Conservation (phyloP, 2,797 vertebrate genomes). For the Bryconaethiops microstoma region DNA sequence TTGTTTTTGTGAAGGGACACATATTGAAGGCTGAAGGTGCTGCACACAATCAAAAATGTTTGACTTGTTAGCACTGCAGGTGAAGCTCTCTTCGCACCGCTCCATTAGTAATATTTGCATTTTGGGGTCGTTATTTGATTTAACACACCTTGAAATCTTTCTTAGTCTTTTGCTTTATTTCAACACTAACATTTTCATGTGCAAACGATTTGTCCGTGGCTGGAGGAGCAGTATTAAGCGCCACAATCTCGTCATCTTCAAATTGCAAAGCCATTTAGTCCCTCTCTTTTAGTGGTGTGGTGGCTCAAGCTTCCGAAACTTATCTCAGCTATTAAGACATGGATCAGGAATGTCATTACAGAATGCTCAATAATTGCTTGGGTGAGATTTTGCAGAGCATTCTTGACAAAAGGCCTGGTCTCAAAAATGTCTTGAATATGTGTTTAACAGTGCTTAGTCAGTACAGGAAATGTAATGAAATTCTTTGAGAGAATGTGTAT, state of each 20-base stretch:
- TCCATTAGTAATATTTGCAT: constrained; percentile 30
- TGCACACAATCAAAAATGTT: constrained; percentile 17
- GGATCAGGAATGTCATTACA: constrained; percentile 66
- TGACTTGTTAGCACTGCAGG: not conserved
- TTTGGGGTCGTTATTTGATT: constrained; percentile 21
- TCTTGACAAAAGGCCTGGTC: constrained; percentile 38
- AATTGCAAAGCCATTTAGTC: constrained; percentile 42
- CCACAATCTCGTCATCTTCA: constrained; percentile 53
- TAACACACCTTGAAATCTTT: constrained; percentile 24
- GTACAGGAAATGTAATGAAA: not conserved
- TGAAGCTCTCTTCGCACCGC: constrained; percentile 9
- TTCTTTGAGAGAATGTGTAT: not conserved
- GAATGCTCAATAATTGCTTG: constrained; percentile 66
- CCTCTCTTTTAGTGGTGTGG: constrained; percentile 36
- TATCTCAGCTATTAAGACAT: constrained; percentile 66
- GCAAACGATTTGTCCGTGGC: constrained; percentile 51
- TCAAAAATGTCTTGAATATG: not conserved
- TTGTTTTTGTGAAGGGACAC: constrained; percentile 5
- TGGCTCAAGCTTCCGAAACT: constrained; percentile 62
- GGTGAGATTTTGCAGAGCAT: constrained; percentile 64
- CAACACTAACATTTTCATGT: constrained; percentile 44
- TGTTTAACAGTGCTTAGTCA: not conserved
- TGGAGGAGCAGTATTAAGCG: constrained; percentile 32
- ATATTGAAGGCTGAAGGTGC: constrained; percentile 29
- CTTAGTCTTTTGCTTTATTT: constrained; percentile 18